A percentile compares a stretch with the other conserved stretches of the same genome.
These are phyloP conservation scores for Hippopotamus amphibius DNA, from an alignment of 2,113 vertebrate genomes.

Conservation along the genomic window DNA sequence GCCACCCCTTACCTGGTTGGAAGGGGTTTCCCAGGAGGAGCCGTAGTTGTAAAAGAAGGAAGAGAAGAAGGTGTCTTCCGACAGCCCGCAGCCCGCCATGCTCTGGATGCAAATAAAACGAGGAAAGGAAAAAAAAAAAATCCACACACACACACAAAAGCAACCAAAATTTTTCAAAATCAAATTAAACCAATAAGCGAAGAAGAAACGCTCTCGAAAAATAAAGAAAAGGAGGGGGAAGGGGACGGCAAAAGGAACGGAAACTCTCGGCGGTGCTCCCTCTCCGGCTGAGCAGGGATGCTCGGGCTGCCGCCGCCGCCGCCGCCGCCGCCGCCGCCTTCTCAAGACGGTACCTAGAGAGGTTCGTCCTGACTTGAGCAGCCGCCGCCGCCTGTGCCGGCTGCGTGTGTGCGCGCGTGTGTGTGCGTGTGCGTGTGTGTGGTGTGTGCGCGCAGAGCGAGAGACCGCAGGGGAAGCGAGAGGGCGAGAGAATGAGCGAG, in stretches of 20 bases:
- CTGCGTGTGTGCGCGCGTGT: constrained; percentile 81
- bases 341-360: constrained; percentile 78
- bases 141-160: constrained; percentile 73
- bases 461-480: constrained; percentile 77
- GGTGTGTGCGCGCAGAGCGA: constrained; percentile 75
- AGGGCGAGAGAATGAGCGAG: constrained; percentile 69
- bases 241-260: constrained; percentile 73
- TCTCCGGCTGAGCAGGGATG: constrained; percentile 71
- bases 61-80: constrained; percentile 94
- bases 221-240: constrained; percentile 75
- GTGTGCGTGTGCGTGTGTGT: constrained; percentile 76
- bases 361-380: constrained; percentile 83
- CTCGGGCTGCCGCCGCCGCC: constrained; percentile 74
- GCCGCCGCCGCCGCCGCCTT: constrained; percentile 72
- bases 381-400: constrained; percentile 80
- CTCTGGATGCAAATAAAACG: constrained; percentile 85
- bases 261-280: constrained; percentile 84
- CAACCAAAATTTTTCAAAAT: constrained; percentile 77
- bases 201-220: constrained; percentile 75
- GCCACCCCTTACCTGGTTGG: constrained; percentile 93
- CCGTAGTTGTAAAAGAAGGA: constrained; percentile 94
- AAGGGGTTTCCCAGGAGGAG: constrained; percentile 96
- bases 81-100: constrained; percentile 95
- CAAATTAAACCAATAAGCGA: constrained; percentile 75
- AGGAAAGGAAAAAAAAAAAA: constrained; percentile 43